Evolutionary conservation across 2,888 invertebrate genomes (phyloP), one percentile per base, ranked within the genome.

Genomic region (Cosmopolites sordidus): DNA sequence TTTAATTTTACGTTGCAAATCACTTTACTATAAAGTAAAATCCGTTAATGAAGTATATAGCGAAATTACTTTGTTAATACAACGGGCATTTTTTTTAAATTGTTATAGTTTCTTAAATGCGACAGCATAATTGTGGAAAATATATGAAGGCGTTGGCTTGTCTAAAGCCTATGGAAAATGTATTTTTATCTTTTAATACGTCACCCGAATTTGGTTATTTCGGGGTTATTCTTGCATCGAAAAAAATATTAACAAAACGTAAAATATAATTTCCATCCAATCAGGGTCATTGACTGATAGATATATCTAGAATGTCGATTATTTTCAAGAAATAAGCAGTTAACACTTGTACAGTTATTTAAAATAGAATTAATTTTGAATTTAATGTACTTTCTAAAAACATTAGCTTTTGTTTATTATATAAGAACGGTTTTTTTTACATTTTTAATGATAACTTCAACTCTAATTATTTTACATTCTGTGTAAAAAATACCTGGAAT

Each of bases 91-190:
- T n/a, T n/a, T n/a, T n/a, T n/a, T n/a, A 22, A 22, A 22, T 22
- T 3, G 22, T 22, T 22, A 22, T 22, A 8, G 6, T 37, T 37
- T 37, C 3, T 37, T 37, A 37, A 37, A n/a, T n/a, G 14, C 11
- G 3, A 37, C 22, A 3, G 3, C 8, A 22, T 22, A 22, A 22
- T 22, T 22, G 22, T 33, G 12, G 33, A 33, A 33, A 33, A 12
- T 12, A 33, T 33, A 9, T 27, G 44, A 51, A 56, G 56, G 56
- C 56, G 56, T 56, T 56, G 56, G 56, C 56, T 45, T 51, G 38
- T 39, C 22, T 48, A 48, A 51, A 51, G 39, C 44, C 30, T 43
- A 43, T 48, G 22, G 16, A 51, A 54, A 47, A 43, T 51, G 46
- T 50, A 50, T 50, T 55, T 55, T 51, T 47, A 42, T 55, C 51